These are phyloP conservation scores for Tridacna crocea DNA, from an alignment of 2,888 invertebrate species.

Conservation along the genomic window DNA sequence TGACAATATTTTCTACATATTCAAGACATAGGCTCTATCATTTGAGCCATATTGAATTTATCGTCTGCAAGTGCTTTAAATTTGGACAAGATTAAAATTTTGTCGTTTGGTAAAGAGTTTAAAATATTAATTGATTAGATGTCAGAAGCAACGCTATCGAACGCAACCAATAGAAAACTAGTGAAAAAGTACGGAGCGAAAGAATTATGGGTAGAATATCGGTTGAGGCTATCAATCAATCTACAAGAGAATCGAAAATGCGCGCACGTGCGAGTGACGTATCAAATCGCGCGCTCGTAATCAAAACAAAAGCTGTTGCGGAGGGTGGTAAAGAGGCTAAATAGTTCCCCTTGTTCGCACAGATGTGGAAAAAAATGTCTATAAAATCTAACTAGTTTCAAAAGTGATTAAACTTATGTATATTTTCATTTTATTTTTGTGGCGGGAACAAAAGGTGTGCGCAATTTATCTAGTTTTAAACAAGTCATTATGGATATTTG, in stretches of 20 bases:
- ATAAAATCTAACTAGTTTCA: too few species aligned
- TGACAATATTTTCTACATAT: neutral
- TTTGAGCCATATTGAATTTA: neutral
- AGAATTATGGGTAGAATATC: constrained; percentile 33
- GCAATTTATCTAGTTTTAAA: too few species aligned
- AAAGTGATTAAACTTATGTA: too few species aligned
- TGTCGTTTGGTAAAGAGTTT: neutral
- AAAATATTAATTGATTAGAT: constrained; percentile 25
- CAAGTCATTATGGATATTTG: too few species aligned
- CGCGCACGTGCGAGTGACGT: constrained; percentile 45
- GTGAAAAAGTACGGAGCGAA: constrained; percentile 2
- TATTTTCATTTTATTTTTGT: too few species aligned
- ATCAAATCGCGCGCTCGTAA: constrained; percentile 37
- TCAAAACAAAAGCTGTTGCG: constrained; percentile 35
- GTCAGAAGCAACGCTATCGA: neutral
- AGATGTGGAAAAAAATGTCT: neutral
- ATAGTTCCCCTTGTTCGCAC: neutral
- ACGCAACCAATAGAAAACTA: constrained; percentile 21
- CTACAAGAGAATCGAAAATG: constrained; percentile 11
- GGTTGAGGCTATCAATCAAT: constrained; percentile 23
- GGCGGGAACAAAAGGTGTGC: too few species aligned
- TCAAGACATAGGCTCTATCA: neutral
- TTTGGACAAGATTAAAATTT: neutral
- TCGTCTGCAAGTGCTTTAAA: neutral
- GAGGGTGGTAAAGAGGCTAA: neutral